phyloP scores from a whole-genome alignment of 1,140 invertebrate species.

The Bombus balteatus region DNA sequence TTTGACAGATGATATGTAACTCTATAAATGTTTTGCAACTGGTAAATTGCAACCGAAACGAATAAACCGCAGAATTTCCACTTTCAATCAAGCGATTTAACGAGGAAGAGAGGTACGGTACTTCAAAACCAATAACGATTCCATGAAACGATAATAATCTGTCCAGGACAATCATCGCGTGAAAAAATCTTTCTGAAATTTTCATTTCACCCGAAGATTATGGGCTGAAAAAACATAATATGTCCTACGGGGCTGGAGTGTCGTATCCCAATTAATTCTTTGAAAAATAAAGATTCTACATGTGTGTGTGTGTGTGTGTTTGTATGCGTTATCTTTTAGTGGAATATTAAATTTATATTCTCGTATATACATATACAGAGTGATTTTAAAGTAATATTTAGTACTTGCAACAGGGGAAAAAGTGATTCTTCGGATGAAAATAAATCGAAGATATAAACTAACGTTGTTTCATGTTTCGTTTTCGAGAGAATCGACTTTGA shows the following conservation, averaged over 20 bases:
- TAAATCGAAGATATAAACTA: no score
- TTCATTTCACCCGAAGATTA: neutral
- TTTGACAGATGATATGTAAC: neutral
- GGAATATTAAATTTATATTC: neutral
- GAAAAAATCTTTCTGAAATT: neutral
- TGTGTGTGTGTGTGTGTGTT: no score
- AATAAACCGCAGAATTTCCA: neutral
- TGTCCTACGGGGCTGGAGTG: neutral
- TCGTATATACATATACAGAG: neutral
- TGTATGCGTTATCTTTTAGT: no score
- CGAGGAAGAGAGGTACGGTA: neutral
- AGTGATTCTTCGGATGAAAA: no score
- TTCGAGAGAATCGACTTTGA: no score
- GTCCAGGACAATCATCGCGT: neutral
- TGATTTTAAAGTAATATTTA: no score
- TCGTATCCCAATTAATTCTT: neutral
- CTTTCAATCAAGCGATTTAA: neutral
- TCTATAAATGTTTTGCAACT: neutral
- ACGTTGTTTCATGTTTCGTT: no score
- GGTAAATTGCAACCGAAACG: neutral
- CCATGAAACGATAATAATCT: neutral
- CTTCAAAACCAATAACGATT: neutral
- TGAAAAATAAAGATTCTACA: neutral
- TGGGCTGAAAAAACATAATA: neutral
- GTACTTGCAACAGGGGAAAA: no score